These are phyloP conservation scores for Zaprionus africanus DNA, from an alignment of 1,140 invertebrate species.

Conservation along the genomic window DNA sequence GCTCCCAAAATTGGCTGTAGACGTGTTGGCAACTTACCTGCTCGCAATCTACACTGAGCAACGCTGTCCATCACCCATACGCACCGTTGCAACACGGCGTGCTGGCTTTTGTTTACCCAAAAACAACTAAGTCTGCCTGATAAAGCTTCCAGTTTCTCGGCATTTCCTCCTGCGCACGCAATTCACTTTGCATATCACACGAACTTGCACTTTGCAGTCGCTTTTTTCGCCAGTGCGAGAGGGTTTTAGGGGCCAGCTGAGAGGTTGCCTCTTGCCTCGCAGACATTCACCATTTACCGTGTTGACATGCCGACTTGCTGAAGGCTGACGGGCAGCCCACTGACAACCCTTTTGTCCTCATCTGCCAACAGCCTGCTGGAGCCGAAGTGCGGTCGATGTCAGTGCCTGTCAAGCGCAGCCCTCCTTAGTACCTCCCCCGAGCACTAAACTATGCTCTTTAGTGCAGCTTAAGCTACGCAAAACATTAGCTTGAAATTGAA, in stretches of 20 bases:
- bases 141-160: neutral
- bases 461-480: neutral
- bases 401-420: constrained; percentile 13
- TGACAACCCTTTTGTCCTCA: constrained; percentile 65
- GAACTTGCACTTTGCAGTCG: constrained; percentile 76
- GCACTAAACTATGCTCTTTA: neutral
- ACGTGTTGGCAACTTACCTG: neutral
- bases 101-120: constrained; percentile 49
- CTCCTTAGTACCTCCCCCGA: neutral
- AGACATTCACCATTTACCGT: constrained; percentile 75
- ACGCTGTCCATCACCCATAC: constrained; percentile 49
- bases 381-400: constrained; percentile 3
- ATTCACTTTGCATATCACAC: constrained; percentile 77
- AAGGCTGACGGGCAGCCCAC: constrained; percentile 49
- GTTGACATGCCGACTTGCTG: constrained; percentile 69
- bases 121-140: constrained; percentile 20
- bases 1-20: constrained; percentile 51
- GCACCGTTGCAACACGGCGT: constrained; percentile 34
- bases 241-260: constrained; percentile 3
- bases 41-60: constrained; percentile 14
- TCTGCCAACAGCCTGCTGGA: neutral
- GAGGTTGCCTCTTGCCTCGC: constrained; percentile 55
- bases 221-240: constrained; percentile 36
- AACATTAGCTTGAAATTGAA: neutral
- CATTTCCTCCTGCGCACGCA: constrained; percentile 10